Evolutionary conservation across 2,113 vertebrate genomes (phyloP), one percentile per base, ranked within the genome.

Genomic region (Protomyctophum bolini): DNA sequence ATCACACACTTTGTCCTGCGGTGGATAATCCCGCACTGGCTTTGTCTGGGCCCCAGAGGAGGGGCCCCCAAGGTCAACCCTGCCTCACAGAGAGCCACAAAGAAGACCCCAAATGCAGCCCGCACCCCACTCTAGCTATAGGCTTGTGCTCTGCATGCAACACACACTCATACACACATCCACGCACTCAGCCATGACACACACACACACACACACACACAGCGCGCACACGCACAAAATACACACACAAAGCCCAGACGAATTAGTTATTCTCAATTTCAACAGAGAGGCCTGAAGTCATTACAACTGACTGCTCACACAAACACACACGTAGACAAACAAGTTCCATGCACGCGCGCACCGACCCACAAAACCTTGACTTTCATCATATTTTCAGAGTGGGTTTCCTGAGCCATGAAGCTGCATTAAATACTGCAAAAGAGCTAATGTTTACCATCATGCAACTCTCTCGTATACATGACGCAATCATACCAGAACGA

Each of bases 1-100:
- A 94, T 94, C 85, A 90, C 83, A 88, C 86, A 92, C 93, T 94
- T 94, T 94, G 92, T 94, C 91, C 89, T 58, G 45, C 75, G 89
- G 78, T 87, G 91, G 91, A 93, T 94, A 92, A 94, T 93, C 91
- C 89, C 90, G 89, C 92, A 66, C 81, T 64, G 87, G 89, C 92
- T 92, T 94, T 93, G 92, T 94, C 82, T 82, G 83, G 68, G 85
- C 80, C 91, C 91, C 90, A 70, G 84, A 92, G 87, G 86, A 75
- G 91, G 90, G 92, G 90, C 92, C 90, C 91, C 83, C 89, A 86
- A 92, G 92, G 92, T 91, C 90, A 80, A 92, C 92, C 91, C 80
- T 60, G 88, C 85, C 86, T 83, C 85, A 81, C 80, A 87, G 84
- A 90, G 72, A 77, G 78, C 87, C 91, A 92, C 92, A 93, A 93